Percentiles rank a stretch among this genome's conserved stretches.
phyloP scores from a whole-genome alignment of 2,113 vertebrate species.

The Nycticebus coucang region DNA sequence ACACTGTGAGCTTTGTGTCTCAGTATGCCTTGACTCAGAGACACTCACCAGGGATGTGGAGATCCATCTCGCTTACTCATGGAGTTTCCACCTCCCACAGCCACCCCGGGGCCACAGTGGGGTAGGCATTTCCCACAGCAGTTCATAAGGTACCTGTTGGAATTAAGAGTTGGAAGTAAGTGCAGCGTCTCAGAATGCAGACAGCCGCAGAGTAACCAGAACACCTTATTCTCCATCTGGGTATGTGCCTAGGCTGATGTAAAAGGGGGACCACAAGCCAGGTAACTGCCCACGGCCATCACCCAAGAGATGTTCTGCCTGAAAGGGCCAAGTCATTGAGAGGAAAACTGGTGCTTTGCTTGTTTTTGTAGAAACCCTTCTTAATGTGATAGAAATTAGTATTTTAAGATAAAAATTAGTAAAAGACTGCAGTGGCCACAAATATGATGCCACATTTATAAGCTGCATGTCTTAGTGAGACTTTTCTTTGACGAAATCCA shows the following conservation, averaged over 20 bases:
- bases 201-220: neutral
- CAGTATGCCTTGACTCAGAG: neutral
- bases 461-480: neutral
- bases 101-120: rapidly evolving
- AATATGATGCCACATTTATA: neutral
- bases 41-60: rapidly evolving
- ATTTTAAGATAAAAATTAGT: neutral
- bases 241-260: rapidly evolving
- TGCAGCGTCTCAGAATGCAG: neutral
- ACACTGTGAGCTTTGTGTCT: rapidly evolving
- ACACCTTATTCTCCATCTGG: neutral
- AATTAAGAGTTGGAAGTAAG: neutral
- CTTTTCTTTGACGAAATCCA: neutral
- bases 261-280: rapidly evolving
- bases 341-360: neutral
- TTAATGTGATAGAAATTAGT: neutral
- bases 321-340: neutral
- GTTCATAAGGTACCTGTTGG: rapidly evolving
- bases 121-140: no score
- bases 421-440: neutral
- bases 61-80: rapidly evolving
- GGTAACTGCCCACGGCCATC: neutral
- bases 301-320: neutral
- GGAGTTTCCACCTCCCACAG: rapidly evolving
- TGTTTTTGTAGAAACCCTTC: neutral